Evolutionary conservation across 2,797 vertebrate genomes (phyloP), one percentile per base, ranked within the genome.

Genomic region (Pteropus rufus): DNA sequence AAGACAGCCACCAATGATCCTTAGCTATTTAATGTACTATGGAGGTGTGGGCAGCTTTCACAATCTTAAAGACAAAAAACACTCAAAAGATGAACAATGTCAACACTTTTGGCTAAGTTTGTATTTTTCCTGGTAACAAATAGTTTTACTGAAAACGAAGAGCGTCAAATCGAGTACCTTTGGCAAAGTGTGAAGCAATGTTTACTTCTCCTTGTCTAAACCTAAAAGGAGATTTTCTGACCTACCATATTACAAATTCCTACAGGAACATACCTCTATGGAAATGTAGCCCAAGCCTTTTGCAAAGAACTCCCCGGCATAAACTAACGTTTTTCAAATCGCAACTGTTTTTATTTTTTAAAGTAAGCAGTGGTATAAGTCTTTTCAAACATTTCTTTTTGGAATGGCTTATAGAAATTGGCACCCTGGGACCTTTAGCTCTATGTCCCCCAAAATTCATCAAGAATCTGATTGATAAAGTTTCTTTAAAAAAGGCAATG

Each of bases 291-390:
- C 67, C 46, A 64, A 73, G 44, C 16, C 15, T 79, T 94, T 46
- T 34, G 41, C 85, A 91, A 96, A 94, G 69, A 96, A 96, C 26
- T 83, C 65, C n/a, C 91, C 41, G 84, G 75, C 36, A 86, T 60
- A 67, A 70, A 93, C 34, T 65, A 56, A 58, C 18, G 54, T 21
- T 92, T 94, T 89, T 91, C 65, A 95, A 95, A 95, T 84, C 73
- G 81, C 94, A 90, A 64, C 18, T 86, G 60, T 89, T 85, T 97
- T 96, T 94, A 95, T 97, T 97, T 94, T 84, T 84, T 79, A n/a
- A 91, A 90, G 94, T 31, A 95, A 95, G 44, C 73, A 94, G 64
- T 89, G 44, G 82, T 82, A 41, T 19, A 58, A n/a, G 84, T 91
- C 76, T 94, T 77, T 89, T 93, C 65, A 87, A 95, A 85, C 41